A percentile compares a stretch with the other conserved stretches of the same genome.
These are phyloP conservation scores for Cyclura pinguis DNA, from an alignment of 2,797 vertebrate genomes.

Conservation along the genomic window DNA sequence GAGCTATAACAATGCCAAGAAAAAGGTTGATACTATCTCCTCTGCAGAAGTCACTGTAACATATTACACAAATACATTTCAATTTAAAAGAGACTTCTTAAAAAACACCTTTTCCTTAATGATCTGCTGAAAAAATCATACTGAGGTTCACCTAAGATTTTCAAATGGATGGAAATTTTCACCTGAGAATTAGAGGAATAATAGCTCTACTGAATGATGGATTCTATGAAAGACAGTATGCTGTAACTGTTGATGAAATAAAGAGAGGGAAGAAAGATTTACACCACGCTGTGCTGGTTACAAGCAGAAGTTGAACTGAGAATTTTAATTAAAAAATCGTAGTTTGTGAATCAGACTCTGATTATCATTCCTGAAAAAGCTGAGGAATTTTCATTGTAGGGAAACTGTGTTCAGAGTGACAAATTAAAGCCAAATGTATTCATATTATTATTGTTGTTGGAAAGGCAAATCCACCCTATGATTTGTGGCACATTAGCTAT, in stretches of 20 bases:
- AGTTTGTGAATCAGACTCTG: not conserved
- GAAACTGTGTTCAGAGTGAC: not conserved
- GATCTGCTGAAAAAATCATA: not conserved
- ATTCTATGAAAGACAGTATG: not conserved
- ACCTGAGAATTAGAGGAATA: not conserved
- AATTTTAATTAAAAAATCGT: not conserved
- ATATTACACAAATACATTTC: not conserved
- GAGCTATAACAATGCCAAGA: too few species aligned
- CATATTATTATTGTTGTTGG: not conserved
- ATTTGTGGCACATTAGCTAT: not conserved
- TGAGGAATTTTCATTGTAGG: not conserved
- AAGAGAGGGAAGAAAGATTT: not conserved
- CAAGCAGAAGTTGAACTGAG: not conserved
- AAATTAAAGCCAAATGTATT: not conserved
- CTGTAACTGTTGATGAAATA: not conserved
- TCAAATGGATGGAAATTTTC: not conserved
- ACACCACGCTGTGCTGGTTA: not conserved
- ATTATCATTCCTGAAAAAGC: not conserved
- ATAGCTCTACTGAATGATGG: not conserved
- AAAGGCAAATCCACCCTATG: not conserved
- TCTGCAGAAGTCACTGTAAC: not conserved
- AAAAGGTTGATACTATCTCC: too few species aligned
- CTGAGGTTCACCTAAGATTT: not conserved
- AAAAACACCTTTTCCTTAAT: not conserved
- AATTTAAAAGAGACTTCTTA: not conserved